Evolutionary conservation across 2,888 invertebrate species (phyloP).

Genomic region (Cryptophagus acutangulus): DNA sequence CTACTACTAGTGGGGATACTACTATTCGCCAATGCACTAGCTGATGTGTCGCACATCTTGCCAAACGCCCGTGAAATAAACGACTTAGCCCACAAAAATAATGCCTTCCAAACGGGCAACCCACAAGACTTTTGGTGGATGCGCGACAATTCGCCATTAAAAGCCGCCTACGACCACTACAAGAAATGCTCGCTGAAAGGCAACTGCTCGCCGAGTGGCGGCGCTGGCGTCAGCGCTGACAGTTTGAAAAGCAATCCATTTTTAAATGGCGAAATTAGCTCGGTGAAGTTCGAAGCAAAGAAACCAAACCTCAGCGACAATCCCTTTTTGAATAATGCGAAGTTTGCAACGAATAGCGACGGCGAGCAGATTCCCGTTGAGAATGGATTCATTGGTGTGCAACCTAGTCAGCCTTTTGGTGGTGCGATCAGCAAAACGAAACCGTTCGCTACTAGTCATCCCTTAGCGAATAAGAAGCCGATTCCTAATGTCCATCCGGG

Average conservation of each 20-base stretch:
- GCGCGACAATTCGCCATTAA: slow-evolving; percentile 56
- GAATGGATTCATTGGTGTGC: slow-evolving; percentile 44
- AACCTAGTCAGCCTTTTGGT: slow-evolving; percentile 37
- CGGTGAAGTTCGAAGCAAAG: slow-evolving; percentile 26
- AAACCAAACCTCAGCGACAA: no score
- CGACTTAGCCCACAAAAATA: slow-evolving; percentile 18
- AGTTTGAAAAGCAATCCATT: slow-evolving; percentile 41
- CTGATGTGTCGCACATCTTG: slow-evolving; percentile 36
- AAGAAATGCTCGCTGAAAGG: slow-evolving; percentile 41
- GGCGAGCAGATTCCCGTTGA: slow-evolving; percentile 38
- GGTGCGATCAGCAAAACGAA: slow-evolving; percentile 22
- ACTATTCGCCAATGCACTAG: slow-evolving; percentile 29
- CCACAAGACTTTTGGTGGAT: slow-evolving; percentile 61
- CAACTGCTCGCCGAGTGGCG: slow-evolving; percentile 26
- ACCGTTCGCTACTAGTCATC: slow-evolving; percentile 27
- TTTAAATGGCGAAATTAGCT: slow-evolving; percentile 31
- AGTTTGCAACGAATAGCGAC: slow-evolving; percentile 33
- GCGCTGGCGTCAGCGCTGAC: slow-evolving; percentile 26
- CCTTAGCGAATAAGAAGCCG: slow-evolving; percentile 23
- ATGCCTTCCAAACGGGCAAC: slow-evolving; percentile 23
- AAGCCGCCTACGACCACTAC: slow-evolving; percentile 46
- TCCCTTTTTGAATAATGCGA: slow-evolving; percentile 38
- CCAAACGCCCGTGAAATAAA: slow-evolving; percentile 33
- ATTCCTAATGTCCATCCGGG: slow-evolving; percentile 18
- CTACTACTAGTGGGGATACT: slow-evolving; percentile 41